Conservation (phyloP, 2,888 invertebrate genomes). For the Parascotia fuliginaria region DNA sequence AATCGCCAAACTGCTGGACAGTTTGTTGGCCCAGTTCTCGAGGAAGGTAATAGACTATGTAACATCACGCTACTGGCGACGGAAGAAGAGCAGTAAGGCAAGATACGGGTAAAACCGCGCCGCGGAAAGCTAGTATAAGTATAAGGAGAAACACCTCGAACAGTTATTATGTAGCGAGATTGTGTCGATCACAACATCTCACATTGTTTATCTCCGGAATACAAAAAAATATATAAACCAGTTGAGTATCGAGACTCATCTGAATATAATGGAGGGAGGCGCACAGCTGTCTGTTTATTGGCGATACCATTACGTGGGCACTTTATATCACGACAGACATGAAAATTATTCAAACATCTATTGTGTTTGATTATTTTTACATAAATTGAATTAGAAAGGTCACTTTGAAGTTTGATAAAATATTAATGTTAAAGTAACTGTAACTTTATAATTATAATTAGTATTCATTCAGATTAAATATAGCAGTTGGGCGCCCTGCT, state of each 20-base stretch:
- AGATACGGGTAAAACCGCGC: too few relatives aligned
- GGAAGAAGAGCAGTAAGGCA: too few relatives aligned
- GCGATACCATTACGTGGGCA: slow-evolving; percentile 67
- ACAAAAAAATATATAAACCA: slow-evolving; percentile 45
- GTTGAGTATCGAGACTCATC: slow-evolving; percentile 66
- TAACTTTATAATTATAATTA: neutral
- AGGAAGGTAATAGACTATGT: too few relatives aligned
- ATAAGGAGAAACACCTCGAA: slow-evolving; percentile 26
- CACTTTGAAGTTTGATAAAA: slow-evolving; percentile 16
- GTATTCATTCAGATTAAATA: too few relatives aligned
- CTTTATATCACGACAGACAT: slow-evolving; percentile 48
- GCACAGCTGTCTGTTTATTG: slow-evolving; percentile 57
- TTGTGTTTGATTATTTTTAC: slow-evolving; percentile 32
- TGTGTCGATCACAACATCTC: slow-evolving; percentile 54
- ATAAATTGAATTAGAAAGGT: slow-evolving; percentile 26
- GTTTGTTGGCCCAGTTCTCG: too few relatives aligned
- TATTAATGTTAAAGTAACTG: neutral
- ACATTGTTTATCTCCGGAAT: slow-evolving; percentile 43
- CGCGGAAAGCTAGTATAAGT: too few relatives aligned
- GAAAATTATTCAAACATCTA: slow-evolving; percentile 45
- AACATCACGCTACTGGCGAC: too few relatives aligned
- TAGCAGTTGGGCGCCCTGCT: neutral
- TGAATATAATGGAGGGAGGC: slow-evolving; percentile 79
- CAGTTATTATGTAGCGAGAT: slow-evolving; percentile 38
- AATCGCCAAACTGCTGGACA: too few relatives aligned